Base-by-base conservation (phyloP, 2,888 invertebrate species). In the Nomada hirtipes region DNA sequence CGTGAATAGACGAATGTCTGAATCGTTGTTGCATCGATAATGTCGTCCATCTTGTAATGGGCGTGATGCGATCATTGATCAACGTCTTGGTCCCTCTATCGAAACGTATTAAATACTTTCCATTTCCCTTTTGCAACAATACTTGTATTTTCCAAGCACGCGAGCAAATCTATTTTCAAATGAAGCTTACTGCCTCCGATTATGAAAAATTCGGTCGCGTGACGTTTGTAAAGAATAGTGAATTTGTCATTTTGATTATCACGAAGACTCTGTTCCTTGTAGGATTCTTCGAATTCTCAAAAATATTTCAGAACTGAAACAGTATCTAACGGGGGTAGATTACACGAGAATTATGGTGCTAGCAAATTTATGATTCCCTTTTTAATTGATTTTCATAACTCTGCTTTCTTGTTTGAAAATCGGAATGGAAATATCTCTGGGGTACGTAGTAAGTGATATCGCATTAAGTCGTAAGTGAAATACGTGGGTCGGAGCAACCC, bases 381-480 rank as follows among this genome's bases (percentile, higher is more conserved):
- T 57, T 57, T 23, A 15, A 11, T 59, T 42, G 50, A 69, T 64
- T 59, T 64, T 44, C 26, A 23, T 26, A 47, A n/a, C 42, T 11
- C 29, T 26, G 11, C 20, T 29, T 42, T 57, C 36, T 59, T 44
- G 18, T 26, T 68, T 26, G 10, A 42, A n/a, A 57, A 76, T 79
- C 76, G 76, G 47, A 69, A 79, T 70, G 77, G 44, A 79, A 65
- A 59, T 68, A 77, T 79, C 79, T 59, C 64, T 18, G 36, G 64
- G 76, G 68, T 53, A 23, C 64, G 15, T 23, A n/a, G 59, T 53
- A 76, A 79, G 79, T 79, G 79, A 79, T 79, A 76, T 79, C 69
- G 57, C 68, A 57, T 79, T 69, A 79, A 69, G 55, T 20, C 63
- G 63, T 69, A 79, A 79, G 52, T 64, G 63, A 63, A 76, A 79